Base-by-base conservation (phyloP, 2,888 invertebrate genomes). In the Tetragnatha montana region DNA sequence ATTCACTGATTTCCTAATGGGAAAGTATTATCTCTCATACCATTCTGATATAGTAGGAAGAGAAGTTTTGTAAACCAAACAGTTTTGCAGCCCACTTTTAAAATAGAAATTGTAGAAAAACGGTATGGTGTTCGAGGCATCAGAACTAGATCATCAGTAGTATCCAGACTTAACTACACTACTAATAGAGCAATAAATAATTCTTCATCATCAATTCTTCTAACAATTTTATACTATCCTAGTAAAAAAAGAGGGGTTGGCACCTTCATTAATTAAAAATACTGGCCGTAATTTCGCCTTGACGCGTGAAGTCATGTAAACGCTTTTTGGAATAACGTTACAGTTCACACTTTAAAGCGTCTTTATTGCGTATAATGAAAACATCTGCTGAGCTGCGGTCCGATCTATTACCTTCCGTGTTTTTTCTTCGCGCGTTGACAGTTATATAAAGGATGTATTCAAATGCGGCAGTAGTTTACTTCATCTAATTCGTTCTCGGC, bases 401-500 rank as follows among this genome's bases (percentile, higher is more conserved):
- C 51, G 73, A 83, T 75, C 83, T 83, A 75, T 83, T 83, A 86
- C 50, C 73, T 79, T 73, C 69, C 79, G 49, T 86, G 60, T 60
- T 60, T 60, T 80, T 86, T 86, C 71, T 51, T 71, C 50, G 19
- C 17, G 86, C 35, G 86, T 22, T 79, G 86, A 86, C 86, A 86
- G 86, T 51, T 60, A 73, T 79, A 86, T 86, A 86, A 86, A 86
- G 71, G 79, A 86, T 79, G 79, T 60, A 71, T 81, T 86, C 69
- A 60, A 73, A 84, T 70, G 70, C 50, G 22, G 70, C 10, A 22
- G 69, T 78, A 78, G 78, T 75, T 47, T 75, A 82, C 82, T 60
- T 17, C 73, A 68, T 83, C 74, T 83, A 83, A 83, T 83, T 83
- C 83, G 75, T 75, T 83, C 60, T 83, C 78, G 51, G 71, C 71